Conservation (phyloP, 2,797 vertebrate genomes). For the Alcedo atthis region DNA sequence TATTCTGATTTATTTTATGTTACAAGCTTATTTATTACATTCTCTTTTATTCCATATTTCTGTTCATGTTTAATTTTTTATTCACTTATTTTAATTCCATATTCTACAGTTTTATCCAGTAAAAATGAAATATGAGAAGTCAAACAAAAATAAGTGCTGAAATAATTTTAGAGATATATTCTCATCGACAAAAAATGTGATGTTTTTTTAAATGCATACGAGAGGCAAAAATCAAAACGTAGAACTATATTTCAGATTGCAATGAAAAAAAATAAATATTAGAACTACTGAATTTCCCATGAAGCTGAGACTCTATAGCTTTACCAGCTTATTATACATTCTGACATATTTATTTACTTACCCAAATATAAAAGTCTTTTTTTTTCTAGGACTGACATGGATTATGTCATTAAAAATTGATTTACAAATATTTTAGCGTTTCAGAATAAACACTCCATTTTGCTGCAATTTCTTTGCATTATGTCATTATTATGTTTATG, state of each 20-base stretch:
- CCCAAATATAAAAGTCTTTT: not conserved
- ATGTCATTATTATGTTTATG: not conserved
- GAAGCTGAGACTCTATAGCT: not conserved
- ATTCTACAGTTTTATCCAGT: not conserved
- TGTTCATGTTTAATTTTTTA: not conserved
- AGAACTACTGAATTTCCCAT: not conserved
- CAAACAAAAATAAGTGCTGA: not conserved
- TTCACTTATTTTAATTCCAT: not conserved
- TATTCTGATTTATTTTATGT: not conserved
- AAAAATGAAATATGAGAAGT: not conserved
- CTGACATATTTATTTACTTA: slow-evolving; percentile 24
- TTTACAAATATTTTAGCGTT: slow-evolving; percentile 25
- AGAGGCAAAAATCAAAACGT: not conserved
- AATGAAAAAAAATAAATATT: not conserved
- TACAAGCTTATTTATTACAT: not conserved
- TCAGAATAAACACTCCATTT: slow-evolving; percentile 1
- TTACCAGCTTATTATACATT: not conserved
- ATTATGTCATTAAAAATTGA: slow-evolving; percentile 1
- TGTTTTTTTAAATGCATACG: not conserved
- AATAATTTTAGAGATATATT: not conserved
- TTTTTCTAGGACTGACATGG: not conserved
- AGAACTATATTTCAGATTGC: not conserved
- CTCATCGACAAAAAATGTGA: not conserved
- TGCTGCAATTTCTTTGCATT: not conserved
- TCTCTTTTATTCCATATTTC: not conserved